Base-by-base conservation (phyloP, 2,113 vertebrate species). In the Xenus cinereus region DNA sequence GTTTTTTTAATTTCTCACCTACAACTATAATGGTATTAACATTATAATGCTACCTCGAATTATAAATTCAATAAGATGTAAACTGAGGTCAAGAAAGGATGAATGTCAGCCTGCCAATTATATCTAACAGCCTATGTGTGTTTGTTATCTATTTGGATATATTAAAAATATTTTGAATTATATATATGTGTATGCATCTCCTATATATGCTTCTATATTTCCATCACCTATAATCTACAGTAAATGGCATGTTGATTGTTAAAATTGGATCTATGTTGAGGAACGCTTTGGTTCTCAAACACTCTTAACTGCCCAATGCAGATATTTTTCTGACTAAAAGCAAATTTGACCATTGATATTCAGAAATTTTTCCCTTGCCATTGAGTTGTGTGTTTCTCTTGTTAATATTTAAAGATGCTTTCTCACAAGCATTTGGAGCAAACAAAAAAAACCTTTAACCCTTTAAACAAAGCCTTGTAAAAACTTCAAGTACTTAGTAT, bases 351-450 rank as follows among this genome's bases (percentile, higher is more conserved):
- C 89, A 97, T 94, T 96, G 82, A 83, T 45, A 73, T 77, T 96
- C 69, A 48, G 32, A 62, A 69, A 75, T 92, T 88, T 95, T 68
- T 87, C 85, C 56, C 64, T 62, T 83, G 85, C 84, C 71, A 76
- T 48, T 87, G 83, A 87, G 50, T 72, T 69, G 9, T 60, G 12
- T 53, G 27, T 92, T 97, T 92, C 75, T 93, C 79, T 90, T 83
- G 45, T 97, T 97, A 98, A 97, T 96, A 96, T 95, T 97, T 98
- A 97, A 98, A 97, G 77, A 87, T 91, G 57, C 48, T 95, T 97
- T 75, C 72, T 88, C 75, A 92, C 89, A 95, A 89, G 79, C 75
- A 84, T 84, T 89, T 88, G 71, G 37, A 95, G 22, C 48, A 91
- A 90, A 96, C 64, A 71, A 41, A 41, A 87, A 46, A 41, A 87